Evolutionary conservation across 2,113 vertebrate genomes (phyloP).

Genomic region (Myotis yumanensis): DNA sequence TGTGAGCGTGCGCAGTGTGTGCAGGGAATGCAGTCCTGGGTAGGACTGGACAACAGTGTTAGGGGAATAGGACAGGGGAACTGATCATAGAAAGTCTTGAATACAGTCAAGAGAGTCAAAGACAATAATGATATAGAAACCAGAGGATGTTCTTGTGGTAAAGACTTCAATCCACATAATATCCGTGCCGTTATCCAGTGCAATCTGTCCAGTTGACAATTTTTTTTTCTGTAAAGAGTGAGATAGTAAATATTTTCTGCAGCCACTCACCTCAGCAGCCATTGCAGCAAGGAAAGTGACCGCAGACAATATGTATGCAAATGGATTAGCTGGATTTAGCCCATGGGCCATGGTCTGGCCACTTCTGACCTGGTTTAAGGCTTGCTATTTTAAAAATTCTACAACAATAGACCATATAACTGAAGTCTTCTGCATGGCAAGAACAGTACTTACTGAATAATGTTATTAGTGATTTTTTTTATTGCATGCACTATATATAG

Average conservation of each 20-base stretch:
- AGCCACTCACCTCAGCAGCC: background rate
- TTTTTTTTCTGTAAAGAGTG: background rate
- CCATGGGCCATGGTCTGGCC: background rate
- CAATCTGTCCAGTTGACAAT: background rate
- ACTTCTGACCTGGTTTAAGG: background rate
- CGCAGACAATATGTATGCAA: background rate
- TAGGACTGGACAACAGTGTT: background rate
- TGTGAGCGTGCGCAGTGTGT: background rate
- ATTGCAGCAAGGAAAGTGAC: background rate
- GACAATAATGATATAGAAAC: background rate
- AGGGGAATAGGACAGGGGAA: background rate
- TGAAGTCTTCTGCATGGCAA: background rate
- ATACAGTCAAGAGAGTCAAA: background rate
- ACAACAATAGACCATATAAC: background rate
- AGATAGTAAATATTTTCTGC: slow-evolving; percentile 4
- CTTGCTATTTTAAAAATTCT: background rate
- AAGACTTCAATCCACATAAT: background rate
- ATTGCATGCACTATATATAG: background rate
- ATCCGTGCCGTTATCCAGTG: background rate
- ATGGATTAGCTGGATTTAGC: background rate
- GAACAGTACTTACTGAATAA: background rate
- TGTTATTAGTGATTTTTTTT: background rate
- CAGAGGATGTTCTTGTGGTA: background rate
- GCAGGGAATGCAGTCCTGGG: background rate
- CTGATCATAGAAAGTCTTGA: background rate